Percentiles rank a stretch among this genome's conserved stretches.
These are phyloP conservation scores for Drosophila anomelani DNA, from an alignment of 2,888 invertebrate genomes.

Conservation along the genomic window DNA sequence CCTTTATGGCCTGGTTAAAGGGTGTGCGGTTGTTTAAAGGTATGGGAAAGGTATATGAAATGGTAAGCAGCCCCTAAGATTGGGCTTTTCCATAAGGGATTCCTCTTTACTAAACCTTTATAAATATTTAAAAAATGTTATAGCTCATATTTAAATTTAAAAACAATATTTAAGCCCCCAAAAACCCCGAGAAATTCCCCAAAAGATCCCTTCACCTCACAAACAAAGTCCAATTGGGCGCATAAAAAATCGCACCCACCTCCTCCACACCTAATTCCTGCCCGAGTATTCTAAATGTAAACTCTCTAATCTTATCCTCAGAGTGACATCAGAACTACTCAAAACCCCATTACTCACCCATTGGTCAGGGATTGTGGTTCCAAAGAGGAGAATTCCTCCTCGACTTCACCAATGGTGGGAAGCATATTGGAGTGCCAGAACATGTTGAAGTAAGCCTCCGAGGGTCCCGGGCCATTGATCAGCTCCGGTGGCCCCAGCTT, in stretches of 20 bases:
- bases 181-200: neutral
- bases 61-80: too few relatives aligned
- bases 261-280: neutral
- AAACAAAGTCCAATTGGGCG: too few relatives aligned
- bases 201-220: too few relatives aligned
- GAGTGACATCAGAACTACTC: neutral
- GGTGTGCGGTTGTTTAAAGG: neutral
- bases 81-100: neutral
- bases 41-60: neutral
- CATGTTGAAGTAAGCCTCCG: conserved; percentile 85
- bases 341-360: conserved; percentile 75
- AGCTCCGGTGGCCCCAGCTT: conserved; percentile 84
- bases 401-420: conserved; percentile 85
- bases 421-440: conserved; percentile 85
- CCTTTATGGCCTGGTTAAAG: too few relatives aligned
- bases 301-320: conserved; percentile 6
- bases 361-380: conserved; percentile 82
- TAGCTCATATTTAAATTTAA: too few relatives aligned
- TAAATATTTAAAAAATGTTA: neutral
- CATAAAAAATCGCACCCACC: neutral
- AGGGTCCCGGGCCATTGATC: conserved; percentile 84
- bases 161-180: too few relatives aligned
- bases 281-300: neutral
- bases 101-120: neutral
- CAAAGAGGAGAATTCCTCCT: conserved; percentile 84